Evolutionary conservation across 2,797 vertebrate genomes (phyloP), one percentile per base, ranked within the genome.

Genomic region (Clarias platycephalus): DNA sequence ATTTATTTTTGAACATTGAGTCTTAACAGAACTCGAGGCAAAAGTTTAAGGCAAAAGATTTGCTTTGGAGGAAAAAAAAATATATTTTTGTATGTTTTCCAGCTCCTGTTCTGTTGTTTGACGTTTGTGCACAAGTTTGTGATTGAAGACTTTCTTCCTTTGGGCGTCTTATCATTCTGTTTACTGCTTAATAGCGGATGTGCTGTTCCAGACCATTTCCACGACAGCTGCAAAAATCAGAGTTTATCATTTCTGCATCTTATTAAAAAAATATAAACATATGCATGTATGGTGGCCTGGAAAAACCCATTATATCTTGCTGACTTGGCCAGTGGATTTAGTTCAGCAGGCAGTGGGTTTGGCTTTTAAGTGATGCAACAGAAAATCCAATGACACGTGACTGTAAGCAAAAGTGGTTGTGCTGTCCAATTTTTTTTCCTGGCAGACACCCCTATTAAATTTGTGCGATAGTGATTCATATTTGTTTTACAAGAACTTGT

Each of bases 1-100:
- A 44, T 34, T 76, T 34, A 60, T 78, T 89, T 91, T 88, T 90
- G 87, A 89, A 89, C 84, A 81, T 84, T 63, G 68, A 84, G 89
- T 87, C 82, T 84, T 88, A 0, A 66, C 83, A 91, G 75, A 89
- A 82, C 89, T 88, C 85, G 83, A 81, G 44, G 82, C 77, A 79
- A 24, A 70, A 72, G 78, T 80, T 78, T 26, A 34, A 68, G 40
- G 40, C 26, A 76, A 75, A 76, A 55, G 81, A 86, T 87, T 83
- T 87, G 71, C 83, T 86, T 86, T 84, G 40, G 16, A 86, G 88
- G 34, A 28, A 62, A 80, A 62, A 80, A 88, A 3, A 40, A 88
- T 90, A 91, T 24, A 2, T 26, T 40, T 72, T 84, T 86, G 78
- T 75, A 84, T 87, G 71, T 87, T 84, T 63, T 83, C 80, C 88